These are phyloP conservation scores for Sitta europaea DNA, from an alignment of 2,113 vertebrate species.

Conservation along the genomic window DNA sequence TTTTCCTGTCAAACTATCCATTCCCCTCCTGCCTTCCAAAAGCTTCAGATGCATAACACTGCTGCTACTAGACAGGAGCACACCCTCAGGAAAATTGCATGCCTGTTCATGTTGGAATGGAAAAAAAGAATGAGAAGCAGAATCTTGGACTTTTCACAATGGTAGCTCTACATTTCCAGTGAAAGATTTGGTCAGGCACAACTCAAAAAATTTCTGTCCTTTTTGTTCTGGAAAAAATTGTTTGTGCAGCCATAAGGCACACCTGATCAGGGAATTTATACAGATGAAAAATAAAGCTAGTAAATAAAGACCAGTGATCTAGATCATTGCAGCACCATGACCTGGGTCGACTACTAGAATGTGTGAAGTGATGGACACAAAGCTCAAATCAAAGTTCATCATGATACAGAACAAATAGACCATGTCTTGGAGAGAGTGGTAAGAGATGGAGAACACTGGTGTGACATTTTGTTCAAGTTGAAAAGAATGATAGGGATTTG, in stretches of 20 bases:
- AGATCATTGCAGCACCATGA: background rate
- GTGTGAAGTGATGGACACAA: background rate
- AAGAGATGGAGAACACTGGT: background rate
- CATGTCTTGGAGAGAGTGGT: background rate
- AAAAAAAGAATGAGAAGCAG: background rate
- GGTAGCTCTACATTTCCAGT: background rate
- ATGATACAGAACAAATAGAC: background rate
- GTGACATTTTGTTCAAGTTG: background rate
- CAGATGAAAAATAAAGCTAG: background rate
- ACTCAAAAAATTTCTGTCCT: background rate
- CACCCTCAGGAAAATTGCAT: background rate
- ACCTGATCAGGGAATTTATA: background rate
- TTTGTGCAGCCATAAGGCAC: background rate
- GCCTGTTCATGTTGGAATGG: background rate
- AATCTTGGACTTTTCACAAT: background rate
- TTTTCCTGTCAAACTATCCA: background rate
- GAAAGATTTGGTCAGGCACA: background rate
- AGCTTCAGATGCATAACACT: background rate
- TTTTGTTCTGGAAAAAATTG: background rate
- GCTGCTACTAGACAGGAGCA: background rate
- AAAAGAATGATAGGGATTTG: background rate
- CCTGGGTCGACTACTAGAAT: background rate
- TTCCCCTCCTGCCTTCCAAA: background rate
- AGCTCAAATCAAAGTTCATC: background rate
- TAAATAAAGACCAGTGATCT: background rate